Percentiles rank a stretch among this genome's conserved stretches.
Evolutionary conservation across 2,888 invertebrate species (phyloP).

Genomic region (Drosophila yooni): DNA sequence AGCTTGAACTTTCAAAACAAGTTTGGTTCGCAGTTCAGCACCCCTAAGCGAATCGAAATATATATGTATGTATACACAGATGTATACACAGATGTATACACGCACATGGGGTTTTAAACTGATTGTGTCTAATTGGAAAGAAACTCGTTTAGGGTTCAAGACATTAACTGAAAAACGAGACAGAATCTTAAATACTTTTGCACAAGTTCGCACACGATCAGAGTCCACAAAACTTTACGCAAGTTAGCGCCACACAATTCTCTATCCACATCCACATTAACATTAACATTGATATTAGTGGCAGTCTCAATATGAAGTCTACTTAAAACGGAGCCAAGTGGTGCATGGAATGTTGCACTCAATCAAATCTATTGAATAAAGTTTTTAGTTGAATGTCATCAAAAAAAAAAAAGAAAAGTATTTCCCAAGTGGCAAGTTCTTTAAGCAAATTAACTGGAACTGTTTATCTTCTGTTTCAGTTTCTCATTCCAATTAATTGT

Average conservation of each 20-base stretch:
- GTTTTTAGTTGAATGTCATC: background rate
- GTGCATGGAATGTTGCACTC: background rate
- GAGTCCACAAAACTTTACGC: background rate
- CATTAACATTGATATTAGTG: background rate
- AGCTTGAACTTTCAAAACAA: conserved; percentile 32
- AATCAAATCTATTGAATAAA: background rate
- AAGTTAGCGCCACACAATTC: conserved; percentile 13
- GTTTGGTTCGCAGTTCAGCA: conserved; percentile 44
- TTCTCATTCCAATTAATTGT: background rate
- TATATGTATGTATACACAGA: background rate
- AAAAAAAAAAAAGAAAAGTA: background rate
- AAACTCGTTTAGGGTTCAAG: conserved; percentile 55
- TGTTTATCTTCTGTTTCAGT: background rate
- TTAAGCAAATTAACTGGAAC: background rate
- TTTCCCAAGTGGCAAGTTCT: background rate
- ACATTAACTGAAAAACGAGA: conserved; percentile 20
- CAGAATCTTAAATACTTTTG: conserved; percentile 31
- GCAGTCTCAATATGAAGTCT: background rate
- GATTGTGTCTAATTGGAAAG: conserved; percentile 40
- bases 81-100: background rate
- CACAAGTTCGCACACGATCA: conserved; percentile 9
- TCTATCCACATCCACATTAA: background rate
- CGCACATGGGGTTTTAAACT: conserved; percentile 32
- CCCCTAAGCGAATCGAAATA: conserved; percentile 27
- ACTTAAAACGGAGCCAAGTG: background rate